Conservation (phyloP, 1,140 invertebrate species). For the Delia radicum region DNA sequence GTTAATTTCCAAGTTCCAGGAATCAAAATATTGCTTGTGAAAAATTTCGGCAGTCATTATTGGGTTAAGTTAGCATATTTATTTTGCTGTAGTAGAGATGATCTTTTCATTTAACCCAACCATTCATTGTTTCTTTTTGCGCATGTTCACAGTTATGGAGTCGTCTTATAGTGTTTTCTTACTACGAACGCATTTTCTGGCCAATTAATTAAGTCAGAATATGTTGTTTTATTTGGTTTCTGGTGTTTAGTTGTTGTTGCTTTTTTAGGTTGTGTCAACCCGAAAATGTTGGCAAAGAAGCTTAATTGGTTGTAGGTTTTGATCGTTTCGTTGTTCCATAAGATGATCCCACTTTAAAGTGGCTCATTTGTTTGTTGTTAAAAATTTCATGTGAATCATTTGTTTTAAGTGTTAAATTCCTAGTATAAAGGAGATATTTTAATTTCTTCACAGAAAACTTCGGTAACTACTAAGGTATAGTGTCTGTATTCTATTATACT, state of each 20-base stretch:
- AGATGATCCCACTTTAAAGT: not conserved
- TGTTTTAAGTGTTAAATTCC: not conserved
- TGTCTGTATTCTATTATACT: too few species aligned
- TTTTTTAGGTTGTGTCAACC: not conserved
- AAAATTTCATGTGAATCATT: not conserved
- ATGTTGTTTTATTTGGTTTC: conserved; percentile 17
- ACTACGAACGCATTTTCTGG: conserved; percentile 4
- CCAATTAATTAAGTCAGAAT: conserved; percentile 24
- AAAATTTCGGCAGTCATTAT: too few species aligned
- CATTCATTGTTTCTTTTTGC: not conserved
- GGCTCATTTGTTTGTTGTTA: not conserved
- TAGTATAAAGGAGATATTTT: not conserved
- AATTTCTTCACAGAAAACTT: not conserved
- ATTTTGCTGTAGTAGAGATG: not conserved
- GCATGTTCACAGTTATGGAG: not conserved
- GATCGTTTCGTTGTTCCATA: not conserved
- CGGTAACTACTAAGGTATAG: too few species aligned
- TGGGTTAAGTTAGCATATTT: not conserved
- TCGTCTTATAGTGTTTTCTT: too few species aligned
- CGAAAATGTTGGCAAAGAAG: not conserved
- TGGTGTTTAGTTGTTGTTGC: not conserved
- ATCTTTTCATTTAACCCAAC: not conserved
- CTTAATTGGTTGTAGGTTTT: conserved; percentile 19
- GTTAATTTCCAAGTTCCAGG: too few species aligned
- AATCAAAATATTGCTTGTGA: too few species aligned